phyloP scores from a whole-genome alignment of 2,113 vertebrate genomes.

The Leptobrachium ailaonicum region DNA sequence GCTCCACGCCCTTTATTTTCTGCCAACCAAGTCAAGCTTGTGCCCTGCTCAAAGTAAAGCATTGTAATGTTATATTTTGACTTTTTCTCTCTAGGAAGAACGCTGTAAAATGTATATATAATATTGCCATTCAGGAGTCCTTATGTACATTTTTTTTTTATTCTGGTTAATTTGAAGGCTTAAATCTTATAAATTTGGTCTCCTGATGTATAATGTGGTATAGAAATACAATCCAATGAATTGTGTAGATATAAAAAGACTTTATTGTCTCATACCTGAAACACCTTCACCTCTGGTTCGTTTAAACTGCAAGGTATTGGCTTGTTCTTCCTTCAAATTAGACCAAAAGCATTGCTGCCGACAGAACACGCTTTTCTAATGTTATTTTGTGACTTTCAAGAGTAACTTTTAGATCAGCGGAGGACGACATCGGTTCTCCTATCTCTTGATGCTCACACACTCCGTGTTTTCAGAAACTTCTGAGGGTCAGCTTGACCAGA shows the following conservation, averaged over 20 bases:
- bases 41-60: constrained; percentile 59
- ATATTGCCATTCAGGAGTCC: constrained; percentile 62
- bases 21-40: constrained; percentile 51
- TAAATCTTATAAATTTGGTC: constrained; percentile 54
- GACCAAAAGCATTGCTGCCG: not conserved
- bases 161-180: constrained; percentile 59
- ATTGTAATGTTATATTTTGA: constrained; percentile 55
- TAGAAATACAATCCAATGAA: constrained; percentile 64
- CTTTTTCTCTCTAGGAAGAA: constrained; percentile 61
- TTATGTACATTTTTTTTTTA: constrained; percentile 64
- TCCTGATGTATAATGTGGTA: constrained; percentile 59
- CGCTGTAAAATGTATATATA: constrained; percentile 58
- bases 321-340: not conserved
- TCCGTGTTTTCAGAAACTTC: too few species aligned
- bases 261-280: constrained; percentile 58
- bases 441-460: too few species aligned
- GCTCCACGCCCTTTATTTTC: constrained; percentile 48
- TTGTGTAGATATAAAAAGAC: constrained; percentile 70
- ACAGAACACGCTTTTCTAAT: not conserved
- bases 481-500: too few species aligned
- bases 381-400: too few species aligned
- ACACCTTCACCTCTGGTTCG: not conserved
- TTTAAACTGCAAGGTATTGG: not conserved
- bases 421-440: too few species aligned
- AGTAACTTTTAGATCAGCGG: too few species aligned